Evolutionary conservation across 1,140 invertebrate genomes (phyloP), one percentile per base, ranked within the genome.

Genomic region (Nasonia vitripennis): DNA sequence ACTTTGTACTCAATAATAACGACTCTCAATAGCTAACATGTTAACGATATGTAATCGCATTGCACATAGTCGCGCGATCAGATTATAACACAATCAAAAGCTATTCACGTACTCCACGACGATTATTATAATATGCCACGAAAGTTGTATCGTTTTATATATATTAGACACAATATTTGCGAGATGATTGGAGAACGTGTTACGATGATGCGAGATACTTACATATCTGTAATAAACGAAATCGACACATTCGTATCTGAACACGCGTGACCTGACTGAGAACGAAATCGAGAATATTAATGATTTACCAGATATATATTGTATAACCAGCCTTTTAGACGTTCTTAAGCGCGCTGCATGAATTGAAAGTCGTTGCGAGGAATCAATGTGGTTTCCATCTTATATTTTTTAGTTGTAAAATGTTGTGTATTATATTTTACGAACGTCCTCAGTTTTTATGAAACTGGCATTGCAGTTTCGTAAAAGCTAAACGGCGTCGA

Each of bases 341-440:
- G 55, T 23, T 84, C 20, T 12, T 73, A 62, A 27, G 45, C 45
- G 75, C 31, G 51, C 77, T 79, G 48, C 68, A 83, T 83, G 74
- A 82, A 55, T 31, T 17, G 12, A 84, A 78, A 73, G 17, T 62
- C 31, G 68, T 73, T 84, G 77, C 48, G 67, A 84, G 45, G 27
- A 79, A 79, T 84, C 48, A 85, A 81, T 85, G 70, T 81, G 45
- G 6, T 81, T 75, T 75, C 41, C 37, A n/a, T 78, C 12, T 70
- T 48, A 51, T 55, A 34, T 41, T 82, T 74, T 77, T 68, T 10
- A 27, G 17, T 75, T 83, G 37, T 45, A 77, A 75, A 77, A 68
- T 77, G 5, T 48, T 67, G 45, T 78, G 27, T 27, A 70, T 81
- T 85, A 20, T 62, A 62, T 62, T 27, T 31, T 37, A 37, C 45